Evolutionary conservation across 2,113 vertebrate genomes (phyloP).

Genomic region (Microtus oregoni): DNA sequence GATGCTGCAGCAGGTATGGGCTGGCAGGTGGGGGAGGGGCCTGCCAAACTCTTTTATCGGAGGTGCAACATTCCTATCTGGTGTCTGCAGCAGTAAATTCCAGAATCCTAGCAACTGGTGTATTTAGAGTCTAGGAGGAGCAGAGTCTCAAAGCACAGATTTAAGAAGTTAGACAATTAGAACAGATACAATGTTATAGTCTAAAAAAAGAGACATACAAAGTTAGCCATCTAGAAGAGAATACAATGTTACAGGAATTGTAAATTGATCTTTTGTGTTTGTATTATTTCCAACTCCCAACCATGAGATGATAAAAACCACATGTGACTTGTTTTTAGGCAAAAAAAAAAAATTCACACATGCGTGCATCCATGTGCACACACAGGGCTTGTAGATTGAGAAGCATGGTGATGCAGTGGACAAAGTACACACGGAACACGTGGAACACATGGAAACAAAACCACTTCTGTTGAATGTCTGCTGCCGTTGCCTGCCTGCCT

Average conservation of each 20-base stretch:
- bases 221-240: neutral
- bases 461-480: neutral
- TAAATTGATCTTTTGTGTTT: neutral
- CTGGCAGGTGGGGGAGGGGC: fast-evolving
- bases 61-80: neutral
- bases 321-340: neutral
- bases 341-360: neutral
- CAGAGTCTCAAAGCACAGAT: neutral
- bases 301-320: neutral
- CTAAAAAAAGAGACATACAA: neutral
- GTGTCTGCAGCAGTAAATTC: neutral
- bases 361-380: fast-evolving
- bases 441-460: no score
- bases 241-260: neutral
- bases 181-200: neutral
- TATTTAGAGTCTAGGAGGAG: neutral
- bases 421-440: fast-evolving
- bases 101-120: neutral
- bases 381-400: fast-evolving
- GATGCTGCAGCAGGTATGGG: constrained; percentile 96
- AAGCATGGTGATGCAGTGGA: neutral
- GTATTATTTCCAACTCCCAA: neutral
- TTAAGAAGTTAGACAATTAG: neutral
- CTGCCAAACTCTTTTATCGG: neutral
- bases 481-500: neutral